Evolutionary conservation across 2,888 invertebrate genomes (phyloP).

Genomic region (Choristoneura rosaceana): DNA sequence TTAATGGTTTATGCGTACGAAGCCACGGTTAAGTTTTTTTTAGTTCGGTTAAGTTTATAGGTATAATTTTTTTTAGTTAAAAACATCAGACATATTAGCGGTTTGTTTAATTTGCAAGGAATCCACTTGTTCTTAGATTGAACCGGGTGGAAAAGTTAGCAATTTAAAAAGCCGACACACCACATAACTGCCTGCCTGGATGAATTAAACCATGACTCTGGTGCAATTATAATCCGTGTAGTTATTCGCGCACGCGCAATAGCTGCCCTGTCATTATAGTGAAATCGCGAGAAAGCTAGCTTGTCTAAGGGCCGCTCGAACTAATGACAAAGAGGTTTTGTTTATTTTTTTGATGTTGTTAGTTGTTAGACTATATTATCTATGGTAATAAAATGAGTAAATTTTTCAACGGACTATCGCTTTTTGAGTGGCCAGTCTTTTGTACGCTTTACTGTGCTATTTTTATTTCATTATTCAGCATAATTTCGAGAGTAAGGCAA

Average conservation of each 20-base stretch:
- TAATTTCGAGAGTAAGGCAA: too few relatives aligned
- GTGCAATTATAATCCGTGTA: constrained; percentile 24
- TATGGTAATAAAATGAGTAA: neutral
- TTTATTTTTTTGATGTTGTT: constrained; percentile 9
- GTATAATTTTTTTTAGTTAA: too few relatives aligned
- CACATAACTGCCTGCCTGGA: constrained; percentile 3
- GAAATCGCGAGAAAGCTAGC: constrained; percentile 54
- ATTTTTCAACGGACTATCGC: neutral
- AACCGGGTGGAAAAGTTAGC: neutral
- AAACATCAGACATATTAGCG: too few relatives aligned
- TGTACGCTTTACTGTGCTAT: neutral
- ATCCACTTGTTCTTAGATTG: too few relatives aligned
- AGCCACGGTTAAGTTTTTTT: too few relatives aligned
- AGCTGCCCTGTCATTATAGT: constrained; percentile 42
- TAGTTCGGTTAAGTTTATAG: too few relatives aligned
- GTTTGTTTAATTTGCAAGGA: too few relatives aligned
- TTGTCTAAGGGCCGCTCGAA: constrained; percentile 48
- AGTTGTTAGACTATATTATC: too few relatives aligned
- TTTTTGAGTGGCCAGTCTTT: neutral
- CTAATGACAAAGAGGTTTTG: constrained; percentile 29
- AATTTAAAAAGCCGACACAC: neutral
- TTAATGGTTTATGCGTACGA: too few relatives aligned
- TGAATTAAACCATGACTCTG: constrained; percentile 23
- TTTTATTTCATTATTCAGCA: too few relatives aligned
- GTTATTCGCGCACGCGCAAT: constrained; percentile 42